A percentile compares a stretch with the other conserved stretches of the same genome.
These are phyloP conservation scores for Abrostola triplasia DNA, from an alignment of 2,888 invertebrate species.

Conservation along the genomic window DNA sequence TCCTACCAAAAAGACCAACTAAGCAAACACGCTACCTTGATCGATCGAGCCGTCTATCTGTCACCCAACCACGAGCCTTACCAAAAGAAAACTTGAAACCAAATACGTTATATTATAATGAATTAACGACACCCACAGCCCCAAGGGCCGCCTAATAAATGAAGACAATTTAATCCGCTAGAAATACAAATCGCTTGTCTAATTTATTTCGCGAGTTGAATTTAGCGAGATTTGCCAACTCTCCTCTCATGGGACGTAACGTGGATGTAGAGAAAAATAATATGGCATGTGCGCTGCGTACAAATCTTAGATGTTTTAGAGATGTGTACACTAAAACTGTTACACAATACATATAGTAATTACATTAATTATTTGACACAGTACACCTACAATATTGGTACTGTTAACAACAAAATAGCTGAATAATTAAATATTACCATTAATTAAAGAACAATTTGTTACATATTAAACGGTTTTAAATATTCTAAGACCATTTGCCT, in stretches of 20 bases:
- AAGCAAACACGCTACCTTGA: too few relatives aligned
- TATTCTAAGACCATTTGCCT: too few relatives aligned
- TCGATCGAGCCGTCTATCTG: conserved; percentile 21
- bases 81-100: conserved; percentile 33
- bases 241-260: conserved; percentile 56
- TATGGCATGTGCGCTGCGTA: not conserved
- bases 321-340: too few relatives aligned
- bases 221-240: conserved; percentile 67
- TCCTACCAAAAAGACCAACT: too few relatives aligned
- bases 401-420: too few relatives aligned
- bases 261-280: conserved; percentile 48
- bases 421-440: too few relatives aligned
- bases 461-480: too few relatives aligned
- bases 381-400: too few relatives aligned
- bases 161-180: conserved; percentile 78
- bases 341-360: too few relatives aligned
- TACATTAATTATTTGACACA: too few relatives aligned
- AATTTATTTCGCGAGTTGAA: conserved; percentile 77
- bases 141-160: conserved; percentile 71
- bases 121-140: conserved; percentile 56
- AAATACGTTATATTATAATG: conserved; percentile 47
- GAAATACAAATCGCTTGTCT: conserved; percentile 77
- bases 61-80: conserved; percentile 32
- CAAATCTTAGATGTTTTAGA: too few relatives aligned
- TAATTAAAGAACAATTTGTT: too few relatives aligned